phyloP scores from a whole-genome alignment of 2,888 invertebrate genomes.

The Pimpla rufipes region DNA sequence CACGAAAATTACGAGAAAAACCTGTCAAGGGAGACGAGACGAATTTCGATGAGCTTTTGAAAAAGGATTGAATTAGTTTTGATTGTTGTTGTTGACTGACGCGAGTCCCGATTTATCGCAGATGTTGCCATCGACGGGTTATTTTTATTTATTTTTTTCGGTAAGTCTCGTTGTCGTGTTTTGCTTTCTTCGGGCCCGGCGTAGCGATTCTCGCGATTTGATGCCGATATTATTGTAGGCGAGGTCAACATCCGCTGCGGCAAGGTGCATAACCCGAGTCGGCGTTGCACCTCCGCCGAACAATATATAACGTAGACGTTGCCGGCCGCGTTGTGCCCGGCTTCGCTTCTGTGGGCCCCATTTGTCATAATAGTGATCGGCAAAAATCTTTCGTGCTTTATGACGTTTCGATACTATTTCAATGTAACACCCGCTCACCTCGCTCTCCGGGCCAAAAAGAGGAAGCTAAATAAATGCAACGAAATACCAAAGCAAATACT shows the following conservation, averaged over 20 bases:
- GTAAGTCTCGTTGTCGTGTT: neutral
- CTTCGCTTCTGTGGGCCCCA: conserved; percentile 43
- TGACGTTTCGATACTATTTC: neutral
- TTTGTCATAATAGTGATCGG: conserved; percentile 73
- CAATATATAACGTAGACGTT: conserved; percentile 37
- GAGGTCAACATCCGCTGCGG: conserved; percentile 46
- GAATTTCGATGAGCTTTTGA: too few species aligned
- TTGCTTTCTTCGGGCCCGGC: conserved; percentile 17
- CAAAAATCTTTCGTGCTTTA: conserved; percentile 51
- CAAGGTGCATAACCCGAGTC: conserved; percentile 50
- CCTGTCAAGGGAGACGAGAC: too few species aligned
- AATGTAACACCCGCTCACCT: conserved; percentile 24
- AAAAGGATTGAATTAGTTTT: neutral
- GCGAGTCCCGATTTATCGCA: neutral
- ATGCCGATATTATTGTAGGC: conserved; percentile 61
- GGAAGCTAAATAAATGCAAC: conserved; percentile 66
- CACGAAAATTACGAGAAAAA: too few species aligned
- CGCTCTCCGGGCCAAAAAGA: conserved; percentile 6
- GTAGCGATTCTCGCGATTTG: conserved; percentile 14
- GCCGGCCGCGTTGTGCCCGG: conserved; percentile 4
- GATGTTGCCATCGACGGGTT: neutral
- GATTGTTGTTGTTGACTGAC: neutral
- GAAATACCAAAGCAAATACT: conserved; percentile 58
- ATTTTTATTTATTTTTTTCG: conserved; percentile 1
- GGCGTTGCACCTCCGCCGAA: conserved; percentile 39